These are phyloP conservation scores for Notospermus geniculatus DNA, from an alignment of 1,140 invertebrate species.

Conservation along the genomic window DNA sequence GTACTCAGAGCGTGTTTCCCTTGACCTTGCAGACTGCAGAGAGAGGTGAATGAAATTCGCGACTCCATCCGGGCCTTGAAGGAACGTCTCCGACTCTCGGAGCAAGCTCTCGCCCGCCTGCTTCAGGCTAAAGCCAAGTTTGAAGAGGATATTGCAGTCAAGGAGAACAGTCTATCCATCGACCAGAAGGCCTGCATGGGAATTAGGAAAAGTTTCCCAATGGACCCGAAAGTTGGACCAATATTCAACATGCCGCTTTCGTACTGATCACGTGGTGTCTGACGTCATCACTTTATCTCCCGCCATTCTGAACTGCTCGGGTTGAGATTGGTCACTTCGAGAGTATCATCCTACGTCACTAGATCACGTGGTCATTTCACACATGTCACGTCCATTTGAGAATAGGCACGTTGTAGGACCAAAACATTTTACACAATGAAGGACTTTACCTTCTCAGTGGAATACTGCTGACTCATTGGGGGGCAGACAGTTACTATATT, in stretches of 20 bases:
- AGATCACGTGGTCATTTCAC: too few relatives aligned
- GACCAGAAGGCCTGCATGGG: slow-evolving; percentile 90
- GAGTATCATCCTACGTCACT: too few relatives aligned
- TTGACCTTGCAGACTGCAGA: slow-evolving; percentile 55
- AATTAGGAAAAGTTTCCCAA: slow-evolving; percentile 72
- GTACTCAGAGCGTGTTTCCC: too few relatives aligned
- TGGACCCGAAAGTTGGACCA: slow-evolving; percentile 55
- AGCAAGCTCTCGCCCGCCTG: slow-evolving; percentile 70
- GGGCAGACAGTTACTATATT: too few relatives aligned
- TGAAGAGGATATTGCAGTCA: slow-evolving; percentile 83
- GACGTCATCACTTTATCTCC: not conserved
- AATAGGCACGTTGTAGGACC: too few relatives aligned
- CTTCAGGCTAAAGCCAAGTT: slow-evolving; percentile 77
- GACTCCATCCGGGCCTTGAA: slow-evolving; percentile 53
- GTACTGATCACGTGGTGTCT: slow-evolving; percentile 22
- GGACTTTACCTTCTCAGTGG: too few relatives aligned
- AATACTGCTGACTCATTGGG: too few relatives aligned
- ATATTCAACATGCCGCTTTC: slow-evolving; percentile 55
- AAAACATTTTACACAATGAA: too few relatives aligned
- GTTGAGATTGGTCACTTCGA: too few relatives aligned
- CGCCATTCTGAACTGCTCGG: not conserved
- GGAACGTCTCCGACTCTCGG: slow-evolving; percentile 52
- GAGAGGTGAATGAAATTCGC: slow-evolving; percentile 54
- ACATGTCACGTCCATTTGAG: too few relatives aligned
- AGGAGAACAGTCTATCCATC: slow-evolving; percentile 86